Evolutionary conservation across 2,113 vertebrate species (phyloP).

Genomic region (Sylvietta virens): DNA sequence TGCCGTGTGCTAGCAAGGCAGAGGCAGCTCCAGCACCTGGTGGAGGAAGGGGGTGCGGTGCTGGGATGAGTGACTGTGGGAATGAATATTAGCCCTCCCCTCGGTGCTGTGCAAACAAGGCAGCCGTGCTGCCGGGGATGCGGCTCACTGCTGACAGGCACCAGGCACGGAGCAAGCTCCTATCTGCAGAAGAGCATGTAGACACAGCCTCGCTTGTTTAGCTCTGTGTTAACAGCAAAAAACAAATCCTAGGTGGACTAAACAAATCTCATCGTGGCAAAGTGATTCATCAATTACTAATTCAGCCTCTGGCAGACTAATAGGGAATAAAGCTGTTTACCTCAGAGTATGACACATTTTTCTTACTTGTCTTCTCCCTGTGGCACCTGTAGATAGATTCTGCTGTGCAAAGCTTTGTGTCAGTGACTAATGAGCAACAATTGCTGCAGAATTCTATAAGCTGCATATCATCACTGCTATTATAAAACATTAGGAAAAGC

Average conservation of each 20-base stretch:
- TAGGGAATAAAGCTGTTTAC: constrained; percentile 29
- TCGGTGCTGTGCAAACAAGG: background rate
- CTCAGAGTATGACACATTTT: background rate
- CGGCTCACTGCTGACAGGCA: background rate
- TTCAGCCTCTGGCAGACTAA: constrained; percentile 30
- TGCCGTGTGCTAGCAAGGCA: background rate
- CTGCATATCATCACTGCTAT: background rate
- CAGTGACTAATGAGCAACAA: constrained; percentile 1
- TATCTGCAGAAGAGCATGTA: background rate
- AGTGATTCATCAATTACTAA: constrained; percentile 48
- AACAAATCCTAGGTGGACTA: constrained; percentile 21
- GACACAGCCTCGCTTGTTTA: background rate
- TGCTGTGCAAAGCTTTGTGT: background rate
- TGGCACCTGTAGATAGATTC: constrained; percentile 15
- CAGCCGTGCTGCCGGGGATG: background rate
- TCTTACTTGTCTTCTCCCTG: constrained; percentile 10
- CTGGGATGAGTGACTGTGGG: background rate
- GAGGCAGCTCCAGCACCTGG: background rate
- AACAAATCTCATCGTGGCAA: constrained; percentile 30
- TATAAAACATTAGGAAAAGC: background rate
- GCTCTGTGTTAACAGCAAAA: background rate
- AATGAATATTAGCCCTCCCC: background rate
- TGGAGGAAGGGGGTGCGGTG: background rate
- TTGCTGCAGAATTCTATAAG: background rate
- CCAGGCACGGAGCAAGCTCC: background rate